Conservation (phyloP, 2,797 vertebrate genomes). For the Catostomus latipinnis region DNA sequence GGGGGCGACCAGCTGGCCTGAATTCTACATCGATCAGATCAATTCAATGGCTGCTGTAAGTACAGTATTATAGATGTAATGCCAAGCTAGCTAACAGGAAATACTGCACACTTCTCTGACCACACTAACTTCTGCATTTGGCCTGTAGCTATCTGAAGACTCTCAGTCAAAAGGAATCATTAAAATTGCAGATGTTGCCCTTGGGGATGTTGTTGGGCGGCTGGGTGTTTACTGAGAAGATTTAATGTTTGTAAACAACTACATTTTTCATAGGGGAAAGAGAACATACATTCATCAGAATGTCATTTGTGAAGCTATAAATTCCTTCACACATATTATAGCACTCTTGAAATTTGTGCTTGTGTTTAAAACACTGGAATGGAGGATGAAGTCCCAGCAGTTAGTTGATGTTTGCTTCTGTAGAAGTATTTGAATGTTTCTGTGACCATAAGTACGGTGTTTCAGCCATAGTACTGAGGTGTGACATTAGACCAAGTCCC, state of each 20-base stretch:
- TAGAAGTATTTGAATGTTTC: background rate
- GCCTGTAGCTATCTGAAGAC: background rate
- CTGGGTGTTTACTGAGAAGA: constrained; percentile 18
- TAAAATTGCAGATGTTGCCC: constrained; percentile 28
- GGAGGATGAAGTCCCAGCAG: background rate
- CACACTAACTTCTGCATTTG: background rate
- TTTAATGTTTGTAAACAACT: constrained; percentile 17
- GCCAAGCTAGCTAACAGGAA: background rate
- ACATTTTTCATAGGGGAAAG: constrained; percentile 14
- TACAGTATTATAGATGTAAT: constrained; percentile 57
- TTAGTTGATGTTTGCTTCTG: background rate
- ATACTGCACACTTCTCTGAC: constrained; percentile 10
- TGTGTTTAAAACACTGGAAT: background rate
- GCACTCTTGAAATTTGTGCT: background rate
- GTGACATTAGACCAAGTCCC: too few species aligned
- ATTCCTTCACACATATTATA: constrained; percentile 5
- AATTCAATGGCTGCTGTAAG: constrained; percentile 98
- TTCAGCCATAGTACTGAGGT: too few species aligned
- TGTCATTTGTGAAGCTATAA: constrained; percentile 30
- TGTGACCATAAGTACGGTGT: background rate
- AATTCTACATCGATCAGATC: constrained; percentile 97
- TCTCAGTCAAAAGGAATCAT: constrained; percentile 20
- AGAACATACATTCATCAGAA: background rate
- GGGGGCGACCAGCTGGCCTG: constrained; percentile 97
- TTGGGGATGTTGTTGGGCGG: constrained; percentile 16